Evolutionary conservation across 1,140 invertebrate genomes (phyloP).

Genomic region (Colletes latitarsis): DNA sequence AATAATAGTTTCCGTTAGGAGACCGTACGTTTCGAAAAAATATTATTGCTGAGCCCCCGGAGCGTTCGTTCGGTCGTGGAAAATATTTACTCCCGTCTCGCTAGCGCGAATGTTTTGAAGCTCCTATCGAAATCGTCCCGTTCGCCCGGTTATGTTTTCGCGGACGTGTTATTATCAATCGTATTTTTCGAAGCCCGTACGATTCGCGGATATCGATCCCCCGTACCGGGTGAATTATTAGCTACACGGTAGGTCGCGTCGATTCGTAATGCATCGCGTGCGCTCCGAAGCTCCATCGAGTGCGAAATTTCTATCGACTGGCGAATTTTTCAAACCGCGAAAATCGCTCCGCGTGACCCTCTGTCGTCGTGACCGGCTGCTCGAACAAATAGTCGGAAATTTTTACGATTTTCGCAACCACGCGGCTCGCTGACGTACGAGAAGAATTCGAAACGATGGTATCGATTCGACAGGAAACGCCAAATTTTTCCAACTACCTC

Average conservation of each 20-base stretch:
- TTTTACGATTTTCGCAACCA: conserved; percentile 12
- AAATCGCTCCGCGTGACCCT: neutral
- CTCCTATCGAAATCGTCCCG: neutral
- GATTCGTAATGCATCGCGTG: conserved; percentile 4
- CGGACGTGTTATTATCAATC: conserved; percentile 15
- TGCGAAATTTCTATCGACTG: conserved; percentile 15
- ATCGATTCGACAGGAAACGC: neutral
- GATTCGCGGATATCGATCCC: neutral
- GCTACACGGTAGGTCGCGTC: neutral
- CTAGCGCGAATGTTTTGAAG: neutral
- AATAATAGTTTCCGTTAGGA: too few relatives aligned
- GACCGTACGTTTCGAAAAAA: neutral
- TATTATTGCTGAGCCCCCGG: neutral
- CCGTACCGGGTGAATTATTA: conserved; percentile 21
- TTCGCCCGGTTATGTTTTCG: neutral
- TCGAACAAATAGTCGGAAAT: conserved; percentile 19
- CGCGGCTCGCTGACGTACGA: too few relatives aligned
- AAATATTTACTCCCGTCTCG: neutral
- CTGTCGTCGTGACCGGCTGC: neutral
- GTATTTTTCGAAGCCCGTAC: neutral
- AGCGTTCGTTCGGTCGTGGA: neutral
- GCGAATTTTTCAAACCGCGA: conserved; percentile 19
- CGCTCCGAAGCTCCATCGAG: neutral
- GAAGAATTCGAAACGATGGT: conserved; percentile 2
- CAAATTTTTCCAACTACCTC: neutral